phyloP scores from a whole-genome alignment of 2,888 invertebrate genomes.

The Sphaeridia pumilis region DNA sequence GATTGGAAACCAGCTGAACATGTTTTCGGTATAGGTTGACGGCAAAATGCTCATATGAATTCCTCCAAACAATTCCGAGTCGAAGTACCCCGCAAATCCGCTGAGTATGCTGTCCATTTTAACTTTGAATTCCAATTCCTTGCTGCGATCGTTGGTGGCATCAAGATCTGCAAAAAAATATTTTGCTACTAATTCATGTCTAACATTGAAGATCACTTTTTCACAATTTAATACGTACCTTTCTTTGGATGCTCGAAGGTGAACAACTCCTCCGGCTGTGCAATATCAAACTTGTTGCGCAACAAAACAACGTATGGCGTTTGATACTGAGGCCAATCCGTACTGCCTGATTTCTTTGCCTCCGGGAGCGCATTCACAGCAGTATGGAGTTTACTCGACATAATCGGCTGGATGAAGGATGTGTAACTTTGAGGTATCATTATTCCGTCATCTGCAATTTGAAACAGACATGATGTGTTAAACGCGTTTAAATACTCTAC shows the following conservation, averaged over 20 bases:
- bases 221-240: constrained; percentile 40
- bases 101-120: constrained; percentile 69
- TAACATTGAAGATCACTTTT: background rate
- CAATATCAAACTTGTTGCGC: constrained; percentile 69
- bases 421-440: constrained; percentile 83
- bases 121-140: constrained; percentile 55
- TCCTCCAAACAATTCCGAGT: constrained; percentile 71
- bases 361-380: constrained; percentile 50
- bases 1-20: constrained; percentile 98
- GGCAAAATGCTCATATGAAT: constrained; percentile 82
- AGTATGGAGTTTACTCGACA: constrained; percentile 73
- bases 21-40: constrained; percentile 70
- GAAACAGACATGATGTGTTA: background rate
- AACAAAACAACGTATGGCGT: constrained; percentile 87
- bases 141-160: constrained; percentile 46
- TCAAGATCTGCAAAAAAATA: background rate
- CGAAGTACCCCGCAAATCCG: constrained; percentile 94
- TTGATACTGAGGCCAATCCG: constrained; percentile 50
- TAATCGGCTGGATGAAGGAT: constrained; percentile 85
- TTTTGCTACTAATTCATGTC: background rate
- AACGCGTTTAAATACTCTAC: too few species aligned
- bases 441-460: constrained; percentile 58
- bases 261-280: constrained; percentile 62
- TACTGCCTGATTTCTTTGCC: constrained; percentile 38
- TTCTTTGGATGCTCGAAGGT: constrained; percentile 83